Conservation (phyloP, 64 coral and sea anemone genomes). For the Montipora efflorescens region DNA sequence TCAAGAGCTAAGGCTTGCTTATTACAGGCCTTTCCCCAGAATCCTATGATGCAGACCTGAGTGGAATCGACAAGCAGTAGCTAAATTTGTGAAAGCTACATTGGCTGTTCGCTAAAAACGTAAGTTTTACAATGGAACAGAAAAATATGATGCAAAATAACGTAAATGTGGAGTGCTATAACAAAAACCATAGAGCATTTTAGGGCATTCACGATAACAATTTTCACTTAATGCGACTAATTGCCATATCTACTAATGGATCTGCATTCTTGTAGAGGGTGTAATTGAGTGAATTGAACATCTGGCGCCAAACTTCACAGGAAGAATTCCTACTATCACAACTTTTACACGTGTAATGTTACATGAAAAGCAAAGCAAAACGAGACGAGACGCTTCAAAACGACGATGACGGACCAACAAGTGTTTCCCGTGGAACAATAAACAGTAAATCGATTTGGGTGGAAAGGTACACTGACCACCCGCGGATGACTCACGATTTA, state of each 20-base stretch:
- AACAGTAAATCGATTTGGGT: not conserved
- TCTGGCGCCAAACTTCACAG: not conserved
- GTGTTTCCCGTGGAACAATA: not conserved
- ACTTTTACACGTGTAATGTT: not conserved
- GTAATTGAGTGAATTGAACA: not conserved
- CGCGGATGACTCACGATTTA: not conserved
- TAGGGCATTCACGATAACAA: not conserved
- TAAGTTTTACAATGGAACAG: not conserved
- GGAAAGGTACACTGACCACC: not conserved
- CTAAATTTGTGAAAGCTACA: no score
- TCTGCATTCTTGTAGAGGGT: slow-evolving; percentile 29
- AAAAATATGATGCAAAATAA: not conserved
- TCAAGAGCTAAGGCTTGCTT: not conserved
- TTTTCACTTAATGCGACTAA: not conserved
- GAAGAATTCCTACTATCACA: not conserved
- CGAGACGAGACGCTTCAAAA: not conserved
- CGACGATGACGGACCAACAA: not conserved
- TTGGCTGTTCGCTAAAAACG: not conserved
- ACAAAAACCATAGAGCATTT: not conserved
- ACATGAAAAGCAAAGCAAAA: not conserved
- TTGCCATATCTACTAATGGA: not conserved
- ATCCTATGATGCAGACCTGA: not conserved
- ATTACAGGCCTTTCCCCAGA: not conserved
- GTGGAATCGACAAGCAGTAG: not conserved
- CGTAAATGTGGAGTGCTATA: not conserved